Base-by-base conservation (phyloP, 2,888 invertebrate species). In the Drosophila helvetica region DNA sequence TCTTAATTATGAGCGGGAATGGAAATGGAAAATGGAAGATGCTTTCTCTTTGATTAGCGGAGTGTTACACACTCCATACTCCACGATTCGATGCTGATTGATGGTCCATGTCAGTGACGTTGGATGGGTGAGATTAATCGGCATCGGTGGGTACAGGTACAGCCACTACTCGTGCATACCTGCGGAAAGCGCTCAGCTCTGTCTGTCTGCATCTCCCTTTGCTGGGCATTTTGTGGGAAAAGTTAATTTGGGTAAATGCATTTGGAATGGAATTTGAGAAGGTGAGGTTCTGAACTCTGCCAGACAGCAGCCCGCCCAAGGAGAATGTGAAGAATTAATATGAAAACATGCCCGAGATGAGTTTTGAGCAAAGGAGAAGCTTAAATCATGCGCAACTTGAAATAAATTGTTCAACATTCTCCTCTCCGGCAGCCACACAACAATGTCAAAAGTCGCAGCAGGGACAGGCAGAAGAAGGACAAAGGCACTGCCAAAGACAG, bases 11-110 rank as follows among this genome's bases (percentile, higher is more conserved):
- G 52, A 56, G 58, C 9, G 46, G 22, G 18, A n/a, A 19, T 17
- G 30, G 56, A 65, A 71, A 57, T 68, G 75, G 60, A 76, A 76
- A 76, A 59, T 71, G 56, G 30, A 53, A 61, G 71, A 72, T 74
- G 84, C 78, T 80, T 71, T 88, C 64, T 75, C 69, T 70, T 75
- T 78, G 85, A 84, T 78, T 80, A 70, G 61, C 57, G 50, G 15
- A 51, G 50, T 77, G 77, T 69, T 61, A 66, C 63, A 80, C 66
- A 65, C 69, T 7, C n/a, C 62, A 30, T 33, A 47, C 50, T 50
- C 5, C 22, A 5, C 27, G 8, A 27, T 27, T 27, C 55, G 45
- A 53, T 72, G 69, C 79, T 86, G 85, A 84, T 88, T 80, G 87
- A 88, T 80, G 64, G 64, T 25, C 27, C 18, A 19, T 69, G 74